Evolutionary conservation across 2,888 invertebrate species (phyloP).

Genomic region (Platycheirus rosarum): DNA sequence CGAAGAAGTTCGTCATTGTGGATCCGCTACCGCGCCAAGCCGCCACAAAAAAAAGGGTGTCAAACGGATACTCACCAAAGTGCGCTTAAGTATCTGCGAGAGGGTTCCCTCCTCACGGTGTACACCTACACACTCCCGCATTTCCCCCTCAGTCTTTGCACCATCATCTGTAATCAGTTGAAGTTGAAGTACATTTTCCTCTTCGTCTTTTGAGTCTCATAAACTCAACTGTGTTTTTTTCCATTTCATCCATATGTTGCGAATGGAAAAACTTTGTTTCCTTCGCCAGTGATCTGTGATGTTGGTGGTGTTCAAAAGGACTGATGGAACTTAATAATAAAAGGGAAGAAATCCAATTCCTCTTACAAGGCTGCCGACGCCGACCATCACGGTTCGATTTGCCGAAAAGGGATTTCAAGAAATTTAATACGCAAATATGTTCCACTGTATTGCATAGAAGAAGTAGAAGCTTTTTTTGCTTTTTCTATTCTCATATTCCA

Average conservation of each 20-base stretch:
- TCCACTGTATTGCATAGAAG: conserved; percentile 1
- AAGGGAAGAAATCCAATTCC: conserved; percentile 6
- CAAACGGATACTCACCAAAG: conserved; percentile 74
- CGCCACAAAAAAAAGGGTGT: conserved; percentile 64
- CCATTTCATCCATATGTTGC: conserved; percentile 39
- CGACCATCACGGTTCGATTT: conserved; percentile 25
- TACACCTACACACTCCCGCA: not conserved
- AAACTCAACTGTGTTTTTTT: conserved; percentile 20
- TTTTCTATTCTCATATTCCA: conserved; percentile 44
- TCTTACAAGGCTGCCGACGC: conserved; percentile 45
- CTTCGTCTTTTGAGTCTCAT: conserved; percentile 36
- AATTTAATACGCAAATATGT: conserved; percentile 66
- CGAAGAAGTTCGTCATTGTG: conserved; percentile 32
- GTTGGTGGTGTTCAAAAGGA: conserved; percentile 2
- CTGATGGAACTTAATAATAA: conserved; percentile 12
- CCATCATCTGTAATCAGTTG: conserved; percentile 69
- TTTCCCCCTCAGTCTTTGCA: not conserved
- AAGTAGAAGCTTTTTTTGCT: conserved; percentile 6
- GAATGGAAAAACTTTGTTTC: conserved; percentile 25
- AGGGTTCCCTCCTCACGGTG: too few species aligned
- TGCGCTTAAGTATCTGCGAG: conserved; percentile 68
- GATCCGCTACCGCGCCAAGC: not conserved
- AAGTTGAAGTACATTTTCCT: conserved; percentile 69
- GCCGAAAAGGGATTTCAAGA: conserved; percentile 71
- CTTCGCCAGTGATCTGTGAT: conserved; percentile 20